Evolutionary conservation across 2,797 vertebrate genomes (phyloP).

Genomic region (Sebastes trivittatus): DNA sequence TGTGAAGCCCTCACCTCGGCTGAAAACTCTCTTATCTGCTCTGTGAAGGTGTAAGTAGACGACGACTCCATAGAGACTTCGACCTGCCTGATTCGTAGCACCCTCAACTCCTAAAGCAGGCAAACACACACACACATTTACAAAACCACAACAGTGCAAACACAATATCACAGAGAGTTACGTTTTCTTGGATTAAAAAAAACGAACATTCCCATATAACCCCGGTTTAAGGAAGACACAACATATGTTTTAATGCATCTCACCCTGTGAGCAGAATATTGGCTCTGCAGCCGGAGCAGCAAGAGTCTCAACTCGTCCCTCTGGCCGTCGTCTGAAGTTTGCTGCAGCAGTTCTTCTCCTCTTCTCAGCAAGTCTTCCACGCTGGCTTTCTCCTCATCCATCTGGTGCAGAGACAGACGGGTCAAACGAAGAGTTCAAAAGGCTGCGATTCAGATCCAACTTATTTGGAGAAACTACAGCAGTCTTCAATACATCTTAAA

Average conservation of each 20-base stretch:
- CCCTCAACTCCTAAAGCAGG: constrained; percentile 77
- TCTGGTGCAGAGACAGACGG: constrained; percentile 70
- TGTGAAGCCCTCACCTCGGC: constrained; percentile 47
- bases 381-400: constrained; percentile 89
- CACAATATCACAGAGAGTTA: not conserved
- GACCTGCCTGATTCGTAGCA: constrained; percentile 71
- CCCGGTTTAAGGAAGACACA: not conserved
- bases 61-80: constrained; percentile 69
- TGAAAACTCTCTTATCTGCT: constrained; percentile 64
- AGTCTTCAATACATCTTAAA: not conserved
- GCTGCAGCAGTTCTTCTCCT: constrained; percentile 88
- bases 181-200: not conserved
- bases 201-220: not conserved
- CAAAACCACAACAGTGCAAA: not conserved
- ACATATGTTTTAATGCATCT: constrained; percentile 2
- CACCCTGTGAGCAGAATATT: constrained; percentile 86
- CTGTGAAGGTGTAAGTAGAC: constrained; percentile 69
- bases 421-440: not conserved
- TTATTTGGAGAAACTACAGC: not conserved
- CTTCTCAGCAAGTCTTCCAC: constrained; percentile 90
- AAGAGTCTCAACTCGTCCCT: constrained; percentile 88
- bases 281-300: constrained; percentile 88
- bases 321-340: constrained; percentile 84
- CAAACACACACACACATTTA: not conserved
- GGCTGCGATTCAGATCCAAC: not conserved